Percentiles rank a stretch among this genome's conserved stretches.
These are phyloP conservation scores for Temnothorax nylanderi DNA, from an alignment of 1,140 invertebrate genomes.

Conservation along the genomic window DNA sequence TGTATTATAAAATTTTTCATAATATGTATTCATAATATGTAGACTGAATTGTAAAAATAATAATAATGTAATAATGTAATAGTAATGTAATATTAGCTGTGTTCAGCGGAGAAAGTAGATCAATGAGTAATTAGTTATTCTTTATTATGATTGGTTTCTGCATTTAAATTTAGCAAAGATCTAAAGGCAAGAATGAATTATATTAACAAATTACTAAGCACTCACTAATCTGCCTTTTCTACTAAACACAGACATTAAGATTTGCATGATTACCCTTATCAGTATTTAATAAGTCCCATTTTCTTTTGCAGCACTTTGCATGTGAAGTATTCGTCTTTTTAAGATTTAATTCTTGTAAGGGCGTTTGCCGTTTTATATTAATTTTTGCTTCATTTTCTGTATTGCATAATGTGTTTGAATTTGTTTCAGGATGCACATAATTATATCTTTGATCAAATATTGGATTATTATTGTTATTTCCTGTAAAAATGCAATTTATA, in stretches of 20 bases:
- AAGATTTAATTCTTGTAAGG: constrained; percentile 2
- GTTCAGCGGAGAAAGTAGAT: no score
- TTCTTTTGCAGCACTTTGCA: background rate
- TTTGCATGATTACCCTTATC: background rate
- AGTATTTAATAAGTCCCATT: background rate
- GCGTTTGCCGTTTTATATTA: background rate
- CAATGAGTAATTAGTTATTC: no score
- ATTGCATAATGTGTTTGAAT: background rate
- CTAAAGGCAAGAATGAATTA: no score
- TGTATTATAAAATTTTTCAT: no score
- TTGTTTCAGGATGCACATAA: background rate
- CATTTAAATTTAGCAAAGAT: no score
- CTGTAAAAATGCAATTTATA: background rate
- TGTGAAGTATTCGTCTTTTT: background rate
- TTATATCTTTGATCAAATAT: background rate
- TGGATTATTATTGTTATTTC: background rate
- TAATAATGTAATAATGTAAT: no score
- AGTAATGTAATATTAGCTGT: no score
- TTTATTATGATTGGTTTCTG: no score
- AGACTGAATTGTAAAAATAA: no score
- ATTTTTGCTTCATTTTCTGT: background rate
- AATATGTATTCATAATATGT: no score
- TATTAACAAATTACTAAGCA: no score
- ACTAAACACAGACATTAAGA: background rate
- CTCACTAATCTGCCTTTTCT: no score